Evolutionary conservation across 2,888 invertebrate species (phyloP).

Genomic region (Galerucella nymphaeae): DNA sequence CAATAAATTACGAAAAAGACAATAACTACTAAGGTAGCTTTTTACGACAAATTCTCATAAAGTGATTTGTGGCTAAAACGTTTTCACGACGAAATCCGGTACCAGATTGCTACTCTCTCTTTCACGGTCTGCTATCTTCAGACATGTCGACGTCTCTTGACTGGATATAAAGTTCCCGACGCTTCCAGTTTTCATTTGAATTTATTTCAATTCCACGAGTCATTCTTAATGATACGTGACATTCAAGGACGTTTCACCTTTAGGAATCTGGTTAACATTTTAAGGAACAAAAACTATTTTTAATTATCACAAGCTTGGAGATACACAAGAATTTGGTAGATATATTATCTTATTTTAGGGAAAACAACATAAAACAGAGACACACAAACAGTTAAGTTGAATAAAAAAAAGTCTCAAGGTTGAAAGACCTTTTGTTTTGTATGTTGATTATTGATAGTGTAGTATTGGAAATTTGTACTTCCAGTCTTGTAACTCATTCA

Average conservation of each 20-base stretch:
- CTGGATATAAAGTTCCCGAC: conserved; percentile 1
- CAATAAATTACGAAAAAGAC: neutral
- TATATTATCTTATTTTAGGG: no score
- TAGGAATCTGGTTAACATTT: conserved; percentile 27
- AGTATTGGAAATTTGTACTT: no score
- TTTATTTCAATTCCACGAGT: conserved; percentile 37
- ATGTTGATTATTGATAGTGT: no score
- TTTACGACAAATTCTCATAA: neutral
- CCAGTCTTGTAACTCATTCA: no score
- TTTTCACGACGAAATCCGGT: conserved; percentile 5
- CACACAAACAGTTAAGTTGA: no score
- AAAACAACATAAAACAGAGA: no score
- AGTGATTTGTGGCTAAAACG: conserved; percentile 7
- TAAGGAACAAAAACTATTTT: conserved; percentile 21
- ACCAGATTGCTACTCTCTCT: conserved; percentile 30
- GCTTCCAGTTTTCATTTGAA: conserved; percentile 32
- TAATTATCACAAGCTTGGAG: conserved; percentile 24
- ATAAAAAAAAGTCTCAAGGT: no score
- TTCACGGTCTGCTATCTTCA: conserved; percentile 39
- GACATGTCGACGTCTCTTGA: conserved; percentile 25
- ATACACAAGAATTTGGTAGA: neutral
- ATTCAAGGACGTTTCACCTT: conserved; percentile 25
- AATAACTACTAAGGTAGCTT: neutral
- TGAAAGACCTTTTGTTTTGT: no score
- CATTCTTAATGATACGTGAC: conserved; percentile 39